phyloP scores from a whole-genome alignment of 1,140 invertebrate species.

The Tetragnatha versicolor region DNA sequence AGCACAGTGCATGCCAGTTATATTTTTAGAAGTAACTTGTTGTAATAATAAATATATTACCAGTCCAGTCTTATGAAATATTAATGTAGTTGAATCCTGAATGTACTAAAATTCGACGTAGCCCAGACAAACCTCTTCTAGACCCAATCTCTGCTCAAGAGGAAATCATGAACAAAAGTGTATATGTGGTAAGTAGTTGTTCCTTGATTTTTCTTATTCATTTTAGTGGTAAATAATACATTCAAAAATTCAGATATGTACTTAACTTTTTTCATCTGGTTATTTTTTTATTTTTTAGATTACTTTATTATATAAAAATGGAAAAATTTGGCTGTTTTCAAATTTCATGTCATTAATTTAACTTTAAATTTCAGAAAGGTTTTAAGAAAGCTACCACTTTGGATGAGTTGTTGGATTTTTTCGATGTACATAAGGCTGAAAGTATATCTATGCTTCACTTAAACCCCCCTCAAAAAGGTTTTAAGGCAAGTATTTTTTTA shows the following conservation, averaged over 20 bases:
- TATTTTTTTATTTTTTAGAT: background rate
- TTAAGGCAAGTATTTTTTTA: background rate
- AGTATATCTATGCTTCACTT: constrained; percentile 72
- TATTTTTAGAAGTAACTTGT: background rate
- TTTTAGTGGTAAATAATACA: background rate
- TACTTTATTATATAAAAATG: background rate
- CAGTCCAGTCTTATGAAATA: background rate
- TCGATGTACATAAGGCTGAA: constrained; percentile 75
- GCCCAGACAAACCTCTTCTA: constrained; percentile 79
- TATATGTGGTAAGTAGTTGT: constrained; percentile 71
- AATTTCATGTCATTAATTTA: background rate
- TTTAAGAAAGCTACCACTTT: constrained; percentile 77
- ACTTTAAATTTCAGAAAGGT: constrained; percentile 71
- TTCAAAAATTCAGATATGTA: background rate
- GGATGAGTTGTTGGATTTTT: constrained; percentile 77
- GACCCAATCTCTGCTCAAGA: constrained; percentile 83
- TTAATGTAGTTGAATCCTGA: constrained; percentile 73
- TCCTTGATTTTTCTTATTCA: background rate
- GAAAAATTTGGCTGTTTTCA: background rate
- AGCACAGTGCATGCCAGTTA: background rate
- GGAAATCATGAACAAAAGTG: constrained; percentile 75
- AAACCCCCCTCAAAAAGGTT: background rate
- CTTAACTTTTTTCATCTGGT: background rate
- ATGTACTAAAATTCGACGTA: constrained; percentile 80
- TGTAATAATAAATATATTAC: background rate